These are phyloP conservation scores for Sebastiscus albofasciatus DNA, from an alignment of 2,797 vertebrate genomes.

Conservation along the genomic window DNA sequence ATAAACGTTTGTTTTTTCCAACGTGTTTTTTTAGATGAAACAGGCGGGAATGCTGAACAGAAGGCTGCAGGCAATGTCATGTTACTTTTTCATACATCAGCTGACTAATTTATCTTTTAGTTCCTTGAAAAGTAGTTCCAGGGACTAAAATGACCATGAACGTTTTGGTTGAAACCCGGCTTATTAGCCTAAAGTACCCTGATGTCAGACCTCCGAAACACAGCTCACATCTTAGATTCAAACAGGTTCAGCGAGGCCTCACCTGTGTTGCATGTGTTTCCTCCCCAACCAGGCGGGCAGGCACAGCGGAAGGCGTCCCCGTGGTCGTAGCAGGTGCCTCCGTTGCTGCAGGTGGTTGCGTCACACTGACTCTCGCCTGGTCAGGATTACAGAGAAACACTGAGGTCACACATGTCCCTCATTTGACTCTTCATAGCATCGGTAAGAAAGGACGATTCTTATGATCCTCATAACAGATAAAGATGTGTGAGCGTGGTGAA, in stretches of 20 bases:
- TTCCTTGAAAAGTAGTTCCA: no score
- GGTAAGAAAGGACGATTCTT: rapidly evolving
- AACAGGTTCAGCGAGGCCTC: conserved; percentile 38
- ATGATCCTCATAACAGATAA: background rate
- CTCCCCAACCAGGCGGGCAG: conserved; percentile 91
- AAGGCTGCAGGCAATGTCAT: no score
- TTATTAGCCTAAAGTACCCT: background rate
- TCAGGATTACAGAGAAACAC: background rate
- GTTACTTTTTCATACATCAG: no score
- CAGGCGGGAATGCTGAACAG: no score
- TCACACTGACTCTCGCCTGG: conserved; percentile 95
- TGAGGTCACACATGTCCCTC: background rate
- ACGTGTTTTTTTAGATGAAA: no score
- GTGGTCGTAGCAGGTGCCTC: conserved; percentile 94
- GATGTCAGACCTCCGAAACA: background rate
- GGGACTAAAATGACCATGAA: rapidly evolving
- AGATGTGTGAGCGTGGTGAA: background rate
- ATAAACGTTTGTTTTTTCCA: no score
- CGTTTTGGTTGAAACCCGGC: rapidly evolving
- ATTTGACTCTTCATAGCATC: background rate
- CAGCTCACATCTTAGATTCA: background rate
- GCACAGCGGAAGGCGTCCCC: conserved; percentile 92
- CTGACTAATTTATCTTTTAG: no score
- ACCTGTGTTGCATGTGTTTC: conserved; percentile 93
- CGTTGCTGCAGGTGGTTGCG: conserved; percentile 92